Evolutionary conservation across 2,113 vertebrate genomes (phyloP), one percentile per base, ranked within the genome.

Genomic region (Aspiorhynchus laticeps): DNA sequence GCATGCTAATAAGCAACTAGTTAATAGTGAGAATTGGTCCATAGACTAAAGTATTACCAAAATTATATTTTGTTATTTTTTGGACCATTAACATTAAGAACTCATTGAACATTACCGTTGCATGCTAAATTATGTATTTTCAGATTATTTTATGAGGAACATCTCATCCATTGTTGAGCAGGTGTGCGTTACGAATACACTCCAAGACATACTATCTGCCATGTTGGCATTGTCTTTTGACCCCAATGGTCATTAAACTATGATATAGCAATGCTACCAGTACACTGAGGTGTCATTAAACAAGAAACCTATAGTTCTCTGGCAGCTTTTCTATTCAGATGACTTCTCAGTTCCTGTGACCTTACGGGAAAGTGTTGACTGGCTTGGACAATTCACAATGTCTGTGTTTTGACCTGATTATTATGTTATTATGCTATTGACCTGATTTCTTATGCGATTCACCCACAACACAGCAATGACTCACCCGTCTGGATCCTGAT

Each of bases 401-500:
- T n/a, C 24, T 75, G 41, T 76, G 41, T 26, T 17, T 4, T 76
- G 41, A 46, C 41, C 12, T 4, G 41, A 61, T 61, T 61, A 61
- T 61, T n/a, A n/a, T 56, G 53, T 8, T 24, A 56, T 56, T 56
- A 56, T 59, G 56, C n/a, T 59, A n/a, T n/a, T 59, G 73, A 26
- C 41, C 7, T 26, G 5, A 28, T 67, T 43, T 24, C 71, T 75
- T 75, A 75, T 75, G n/a, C 48, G 3, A 76, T 46, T 76, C 78
- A 19, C 83, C 56, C 48, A 79, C 24, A 85, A 69, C 17, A 69
- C 8, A 61, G 80, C 28, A 85, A 61, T 67, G 81, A 91, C 93
- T 94, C 63, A 95, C 95, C 95, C 95, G 5, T 95, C 95, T n/a
- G 92, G 87, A 92, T 95, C 95, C 89, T 95, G 95, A 91, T 93